Conservation (phyloP, 2,888 invertebrate genomes). For the Eristalis pertinax region DNA sequence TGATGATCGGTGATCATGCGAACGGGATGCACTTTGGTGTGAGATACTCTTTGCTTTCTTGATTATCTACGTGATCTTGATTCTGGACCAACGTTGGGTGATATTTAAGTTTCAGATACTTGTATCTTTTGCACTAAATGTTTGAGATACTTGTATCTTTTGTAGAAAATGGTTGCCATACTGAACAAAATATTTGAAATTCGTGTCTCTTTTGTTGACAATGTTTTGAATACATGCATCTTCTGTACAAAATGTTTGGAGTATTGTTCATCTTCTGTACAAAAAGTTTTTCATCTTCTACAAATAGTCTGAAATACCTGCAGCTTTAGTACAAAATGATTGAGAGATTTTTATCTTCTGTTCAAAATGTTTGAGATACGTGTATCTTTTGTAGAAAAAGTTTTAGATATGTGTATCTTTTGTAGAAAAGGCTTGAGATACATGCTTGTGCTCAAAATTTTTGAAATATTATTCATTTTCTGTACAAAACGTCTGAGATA, state of each 20-base stretch:
- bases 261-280: neutral
- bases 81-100: neutral
- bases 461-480: too few species aligned
- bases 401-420: neutral
- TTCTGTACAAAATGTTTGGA: too few species aligned
- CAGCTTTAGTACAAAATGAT: neutral
- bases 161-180: neutral
- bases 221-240: neutral
- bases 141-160: neutral
- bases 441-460: too few species aligned
- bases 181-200: too few species aligned
- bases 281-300: too few species aligned
- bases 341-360: neutral
- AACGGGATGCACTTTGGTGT: neutral
- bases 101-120: neutral
- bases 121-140: neutral
- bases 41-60: neutral
- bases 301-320: neutral
- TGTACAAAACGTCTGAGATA: too few species aligned
- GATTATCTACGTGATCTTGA: neutral
- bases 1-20: neutral
- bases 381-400: neutral
- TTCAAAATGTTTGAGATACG: neutral
- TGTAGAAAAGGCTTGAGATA: too few species aligned
- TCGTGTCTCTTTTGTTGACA: neutral